Conservation (phyloP, 1,140 invertebrate genomes). For the Drosophila aff. region DNA sequence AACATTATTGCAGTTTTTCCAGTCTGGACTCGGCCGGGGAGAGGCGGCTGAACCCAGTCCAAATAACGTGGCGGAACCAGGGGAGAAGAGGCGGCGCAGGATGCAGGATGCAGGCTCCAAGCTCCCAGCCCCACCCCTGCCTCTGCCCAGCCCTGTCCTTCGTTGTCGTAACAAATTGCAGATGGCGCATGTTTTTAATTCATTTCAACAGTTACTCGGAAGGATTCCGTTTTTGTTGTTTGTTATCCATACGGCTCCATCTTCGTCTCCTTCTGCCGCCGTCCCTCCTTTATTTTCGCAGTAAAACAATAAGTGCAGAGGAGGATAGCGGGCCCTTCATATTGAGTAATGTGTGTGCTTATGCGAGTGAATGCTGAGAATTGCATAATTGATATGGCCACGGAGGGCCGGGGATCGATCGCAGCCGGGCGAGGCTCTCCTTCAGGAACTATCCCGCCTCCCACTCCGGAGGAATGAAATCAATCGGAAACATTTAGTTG, state of each 20-base stretch:
- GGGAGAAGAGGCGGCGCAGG: constrained; percentile 5
- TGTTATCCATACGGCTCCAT: constrained; percentile 38
- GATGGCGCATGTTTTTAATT: constrained; percentile 82
- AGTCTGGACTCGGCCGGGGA: constrained; percentile 46
- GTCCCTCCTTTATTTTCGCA: constrained; percentile 22
- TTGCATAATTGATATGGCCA: constrained; percentile 53
- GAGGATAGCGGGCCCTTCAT: constrained; percentile 43
- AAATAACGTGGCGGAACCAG: constrained; percentile 45
- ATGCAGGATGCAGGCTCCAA: constrained; percentile 39
- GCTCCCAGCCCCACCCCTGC: constrained; percentile 8
- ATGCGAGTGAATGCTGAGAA: constrained; percentile 38
- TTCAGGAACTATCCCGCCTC: constrained; percentile 5
- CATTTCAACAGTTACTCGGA: constrained; percentile 67
- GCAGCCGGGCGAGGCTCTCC: neutral
- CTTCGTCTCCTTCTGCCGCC: neutral
- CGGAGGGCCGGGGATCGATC: constrained; percentile 28
- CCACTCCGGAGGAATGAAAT: constrained; percentile 16
- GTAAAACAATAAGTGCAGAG: constrained; percentile 63
- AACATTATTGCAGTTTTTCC: constrained; percentile 76
- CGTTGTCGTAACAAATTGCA: constrained; percentile 75
- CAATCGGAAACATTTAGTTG: constrained; percentile 53
- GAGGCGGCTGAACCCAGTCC: constrained; percentile 44
- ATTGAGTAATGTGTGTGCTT: constrained; percentile 62
- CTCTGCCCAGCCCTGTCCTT: constrained; percentile 16
- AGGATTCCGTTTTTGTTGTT: constrained; percentile 45